A percentile compares a stretch with the other conserved stretches of the same genome.
Evolutionary conservation across 2,113 vertebrate genomes (phyloP).

Genomic region (Peromyscus leucopus): DNA sequence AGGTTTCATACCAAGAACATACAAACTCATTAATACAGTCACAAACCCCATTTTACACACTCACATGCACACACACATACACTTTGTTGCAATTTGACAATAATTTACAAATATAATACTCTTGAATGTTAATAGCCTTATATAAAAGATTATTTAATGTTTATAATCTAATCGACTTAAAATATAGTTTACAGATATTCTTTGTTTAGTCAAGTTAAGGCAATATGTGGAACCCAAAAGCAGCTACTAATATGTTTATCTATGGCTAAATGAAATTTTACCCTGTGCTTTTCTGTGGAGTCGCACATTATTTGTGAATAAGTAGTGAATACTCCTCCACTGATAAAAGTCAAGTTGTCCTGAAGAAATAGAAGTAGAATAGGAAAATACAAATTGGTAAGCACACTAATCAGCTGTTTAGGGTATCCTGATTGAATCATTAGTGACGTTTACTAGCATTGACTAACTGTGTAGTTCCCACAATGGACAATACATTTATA

Average conservation of each 20-base stretch:
- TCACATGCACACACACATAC: neutral
- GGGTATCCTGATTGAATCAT: neutral
- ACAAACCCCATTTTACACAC: neutral
- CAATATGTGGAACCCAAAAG: neutral
- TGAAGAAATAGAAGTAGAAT: neutral
- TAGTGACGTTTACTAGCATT: neutral
- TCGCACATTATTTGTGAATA: neutral
- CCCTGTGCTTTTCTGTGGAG: neutral
- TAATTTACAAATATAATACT: neutral
- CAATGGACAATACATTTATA: neutral
- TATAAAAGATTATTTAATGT: neutral
- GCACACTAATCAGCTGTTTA: neutral
- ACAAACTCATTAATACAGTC: neutral
- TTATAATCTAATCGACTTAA: neutral
- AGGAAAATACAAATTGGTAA: constrained; percentile 35
- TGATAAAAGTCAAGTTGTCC: neutral
- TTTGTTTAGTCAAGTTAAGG: neutral
- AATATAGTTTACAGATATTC: neutral
- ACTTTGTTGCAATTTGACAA: neutral
- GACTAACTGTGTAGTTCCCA: neutral
- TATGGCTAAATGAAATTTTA: neutral
- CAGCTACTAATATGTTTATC: neutral
- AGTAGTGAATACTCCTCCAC: neutral
- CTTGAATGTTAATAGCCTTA: neutral
- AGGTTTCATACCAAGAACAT: neutral